phyloP scores from a whole-genome alignment of 2,113 vertebrate species.

The Melanerpes formicivorus region DNA sequence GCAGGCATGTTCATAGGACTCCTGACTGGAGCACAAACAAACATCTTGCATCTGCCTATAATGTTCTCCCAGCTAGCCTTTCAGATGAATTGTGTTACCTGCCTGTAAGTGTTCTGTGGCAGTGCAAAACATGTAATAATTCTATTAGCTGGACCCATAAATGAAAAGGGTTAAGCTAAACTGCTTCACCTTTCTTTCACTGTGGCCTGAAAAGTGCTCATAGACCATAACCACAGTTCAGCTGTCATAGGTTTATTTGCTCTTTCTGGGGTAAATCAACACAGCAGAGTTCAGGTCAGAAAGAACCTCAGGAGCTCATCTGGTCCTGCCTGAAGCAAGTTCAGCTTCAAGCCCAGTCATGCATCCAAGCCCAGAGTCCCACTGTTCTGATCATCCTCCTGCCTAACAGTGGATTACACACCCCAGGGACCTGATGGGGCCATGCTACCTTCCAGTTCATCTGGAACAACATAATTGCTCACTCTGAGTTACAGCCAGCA shows the following conservation, averaged over 20 bases:
- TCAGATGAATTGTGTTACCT: neutral
- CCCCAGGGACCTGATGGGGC: neutral
- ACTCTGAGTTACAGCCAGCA: neutral
- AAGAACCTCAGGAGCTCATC: neutral
- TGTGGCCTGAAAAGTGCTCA: neutral
- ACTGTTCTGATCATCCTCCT: neutral
- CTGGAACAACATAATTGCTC: neutral
- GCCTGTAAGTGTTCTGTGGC: neutral
- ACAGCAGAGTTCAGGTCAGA: neutral
- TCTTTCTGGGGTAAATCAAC: neutral
- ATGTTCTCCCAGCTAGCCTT: neutral
- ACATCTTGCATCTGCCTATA: neutral
- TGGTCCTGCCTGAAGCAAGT: neutral
- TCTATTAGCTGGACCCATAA: neutral
- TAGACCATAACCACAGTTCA: neutral
- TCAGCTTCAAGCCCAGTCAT: neutral
- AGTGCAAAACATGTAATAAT: rapidly evolving
- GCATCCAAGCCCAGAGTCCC: neutral
- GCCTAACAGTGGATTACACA: rapidly evolving
- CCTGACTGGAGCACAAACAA: rapidly evolving
- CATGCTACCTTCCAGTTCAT: neutral
- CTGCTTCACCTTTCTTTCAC: neutral
- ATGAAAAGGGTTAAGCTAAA: neutral
- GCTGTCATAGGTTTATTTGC: rapidly evolving
- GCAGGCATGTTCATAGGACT: neutral